Evolutionary conservation across 2,113 vertebrate species (phyloP).

Genomic region (Peromyscus californicus): DNA sequence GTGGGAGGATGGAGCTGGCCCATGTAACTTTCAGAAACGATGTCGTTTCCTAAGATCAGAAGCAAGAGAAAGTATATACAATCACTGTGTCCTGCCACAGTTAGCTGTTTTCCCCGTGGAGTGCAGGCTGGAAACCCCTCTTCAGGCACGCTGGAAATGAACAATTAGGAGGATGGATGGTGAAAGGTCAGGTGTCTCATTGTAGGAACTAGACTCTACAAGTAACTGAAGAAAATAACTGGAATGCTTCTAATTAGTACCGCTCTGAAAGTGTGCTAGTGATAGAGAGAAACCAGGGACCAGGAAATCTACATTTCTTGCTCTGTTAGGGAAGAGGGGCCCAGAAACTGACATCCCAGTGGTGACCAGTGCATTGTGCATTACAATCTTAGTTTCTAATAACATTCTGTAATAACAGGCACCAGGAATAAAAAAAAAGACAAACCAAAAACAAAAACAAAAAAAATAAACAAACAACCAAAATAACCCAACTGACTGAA

Average conservation of each 20-base stretch:
- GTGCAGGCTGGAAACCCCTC: background rate
- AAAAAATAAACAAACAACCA: background rate
- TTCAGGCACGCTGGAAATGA: background rate
- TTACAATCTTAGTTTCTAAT: background rate
- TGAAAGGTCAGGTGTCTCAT: background rate
- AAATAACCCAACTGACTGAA: background rate
- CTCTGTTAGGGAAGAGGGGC: background rate
- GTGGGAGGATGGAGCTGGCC: background rate
- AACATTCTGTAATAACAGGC: background rate
- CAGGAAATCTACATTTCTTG: background rate
- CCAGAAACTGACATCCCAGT: background rate
- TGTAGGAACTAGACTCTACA: background rate
- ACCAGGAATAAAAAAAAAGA: background rate
- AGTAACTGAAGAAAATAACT: background rate
- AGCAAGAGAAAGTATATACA: background rate
- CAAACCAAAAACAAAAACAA: background rate
- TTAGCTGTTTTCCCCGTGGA: background rate
- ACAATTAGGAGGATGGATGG: background rate
- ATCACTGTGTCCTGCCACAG: background rate
- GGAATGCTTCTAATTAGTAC: background rate
- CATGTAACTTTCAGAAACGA: background rate
- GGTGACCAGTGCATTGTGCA: background rate
- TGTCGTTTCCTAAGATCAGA: background rate
- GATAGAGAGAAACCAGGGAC: background rate
- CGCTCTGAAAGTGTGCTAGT: background rate